Base-by-base conservation (phyloP, 37 sponge, comb jelly and placozoan species). In the Beroe ovata region DNA sequence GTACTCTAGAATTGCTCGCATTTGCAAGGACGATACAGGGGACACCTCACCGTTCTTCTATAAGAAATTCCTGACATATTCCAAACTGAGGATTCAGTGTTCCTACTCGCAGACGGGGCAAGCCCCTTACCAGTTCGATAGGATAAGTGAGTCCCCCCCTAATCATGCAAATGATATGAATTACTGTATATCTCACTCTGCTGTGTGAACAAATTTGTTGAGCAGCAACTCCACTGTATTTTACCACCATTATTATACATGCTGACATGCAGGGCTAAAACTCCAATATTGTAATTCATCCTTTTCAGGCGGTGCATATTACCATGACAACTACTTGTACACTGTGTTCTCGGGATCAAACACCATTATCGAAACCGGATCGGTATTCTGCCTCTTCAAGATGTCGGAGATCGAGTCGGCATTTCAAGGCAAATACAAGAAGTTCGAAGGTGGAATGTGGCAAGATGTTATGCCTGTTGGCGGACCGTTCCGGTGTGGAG, bases 21-120 rank as follows among this genome's bases (percentile, higher is more conserved):
- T 77, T 1, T 77, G 84, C 33, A 77, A 77, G 54, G 84, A 77
- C 23, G 84, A 77, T 25, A 77, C 84, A 14, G 84, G 84, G 2
- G 84, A 39, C 54, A 77, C 84, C 47, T 77, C 84, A 4, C 47
- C 28, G 4, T 77, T 77, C 84, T 42, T 42, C 84, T 42, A 36
- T 25, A 39, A 77, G 54, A 77, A 77, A 26, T 77, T 77, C 28
- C 84, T 42, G 0, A 77, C 84, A 8, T 77, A 42, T 20, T 40
- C 84, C 47, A 77, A 77, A 77, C 54, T 77, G 38, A 77, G 84
- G 23, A 38, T 77, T 40, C 84, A 77, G 84, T 77, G 84, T 40
- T 77, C 84, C 38, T 77, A 77, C 23, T 77, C 84, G 26, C 84
- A 77, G 38, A 42, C 84, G 1, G 84, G 84, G 23, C 84, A 77